Evolutionary conservation across 2,113 vertebrate species (phyloP).

Genomic region (Quiscalus mexicanus): DNA sequence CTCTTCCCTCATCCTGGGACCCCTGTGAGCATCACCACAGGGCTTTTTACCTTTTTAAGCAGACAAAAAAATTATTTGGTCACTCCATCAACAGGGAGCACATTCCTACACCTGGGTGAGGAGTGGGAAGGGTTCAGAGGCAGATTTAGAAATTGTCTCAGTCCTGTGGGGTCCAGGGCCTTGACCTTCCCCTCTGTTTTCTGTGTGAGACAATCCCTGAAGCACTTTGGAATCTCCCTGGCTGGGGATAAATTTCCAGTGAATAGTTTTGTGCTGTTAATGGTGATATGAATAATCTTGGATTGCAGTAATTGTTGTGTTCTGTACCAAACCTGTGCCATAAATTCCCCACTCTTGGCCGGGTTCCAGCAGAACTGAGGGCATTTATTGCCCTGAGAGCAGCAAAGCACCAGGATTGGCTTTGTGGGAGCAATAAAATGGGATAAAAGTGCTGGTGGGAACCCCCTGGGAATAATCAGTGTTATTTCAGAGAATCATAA

Average conservation of each 20-base stretch:
- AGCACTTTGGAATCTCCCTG: not conserved
- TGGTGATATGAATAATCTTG: fast-evolving
- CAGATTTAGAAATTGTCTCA: fast-evolving
- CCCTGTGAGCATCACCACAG: too few relatives aligned
- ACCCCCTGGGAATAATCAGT: not conserved
- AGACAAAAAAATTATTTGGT: not conserved
- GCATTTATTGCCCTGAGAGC: not conserved
- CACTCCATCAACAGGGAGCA: not conserved
- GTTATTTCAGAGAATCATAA: not conserved
- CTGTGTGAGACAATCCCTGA: not conserved
- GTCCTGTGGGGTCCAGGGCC: not conserved
- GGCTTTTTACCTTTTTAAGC: not conserved
- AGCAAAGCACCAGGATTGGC: not conserved
- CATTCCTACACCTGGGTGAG: not conserved
- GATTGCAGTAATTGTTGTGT: not conserved
- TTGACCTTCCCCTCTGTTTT: not conserved
- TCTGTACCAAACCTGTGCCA: not conserved
- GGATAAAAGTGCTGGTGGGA: not conserved
- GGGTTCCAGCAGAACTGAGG: not conserved
- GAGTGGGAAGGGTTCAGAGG: fast-evolving
- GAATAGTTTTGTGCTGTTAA: not conserved
- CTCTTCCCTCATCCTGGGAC: too few relatives aligned
- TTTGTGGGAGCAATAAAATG: not conserved
- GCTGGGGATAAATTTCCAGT: not conserved
- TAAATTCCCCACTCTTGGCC: not conserved